Percentiles rank a stretch among this genome's conserved stretches.
Conservation (phyloP, 2,797 vertebrate species). For the Malurus splendens region DNA sequence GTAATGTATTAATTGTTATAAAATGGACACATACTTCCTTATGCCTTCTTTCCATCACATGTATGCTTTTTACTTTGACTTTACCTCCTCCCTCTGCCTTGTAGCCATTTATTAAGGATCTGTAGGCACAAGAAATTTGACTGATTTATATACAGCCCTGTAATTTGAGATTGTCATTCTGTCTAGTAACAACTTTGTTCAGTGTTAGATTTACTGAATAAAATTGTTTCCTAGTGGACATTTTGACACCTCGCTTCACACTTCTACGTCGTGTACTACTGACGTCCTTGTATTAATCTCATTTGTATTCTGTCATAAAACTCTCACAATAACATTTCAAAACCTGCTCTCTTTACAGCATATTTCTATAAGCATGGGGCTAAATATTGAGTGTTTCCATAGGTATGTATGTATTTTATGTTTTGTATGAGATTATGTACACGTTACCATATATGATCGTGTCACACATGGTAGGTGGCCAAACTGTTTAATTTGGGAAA, state of each 20-base stretch:
- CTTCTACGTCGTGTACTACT: conserved; percentile 21
- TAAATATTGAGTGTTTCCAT: not conserved
- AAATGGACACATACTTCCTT: not conserved
- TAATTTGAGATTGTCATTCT: conserved; percentile 61
- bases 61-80: conserved; percentile 10
- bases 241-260: conserved; percentile 32
- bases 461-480: not conserved
- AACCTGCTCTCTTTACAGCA: not conserved
- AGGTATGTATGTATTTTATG: not conserved
- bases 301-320: conserved; percentile 42
- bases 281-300: conserved; percentile 57
- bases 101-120: conserved; percentile 22
- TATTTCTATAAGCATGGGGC: not conserved
- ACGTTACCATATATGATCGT: not conserved
- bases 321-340: not conserved
- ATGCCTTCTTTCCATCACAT: not conserved
- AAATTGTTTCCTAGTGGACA: conserved; percentile 43
- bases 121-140: conserved; percentile 35
- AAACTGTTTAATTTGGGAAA: not conserved
- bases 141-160: conserved; percentile 38
- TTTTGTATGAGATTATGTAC: not conserved
- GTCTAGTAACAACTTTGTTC: conserved; percentile 44
- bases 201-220: conserved; percentile 35
- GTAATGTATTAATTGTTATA: conserved; percentile 42
- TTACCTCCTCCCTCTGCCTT: not conserved